These are phyloP conservation scores for Atherinomorus stipes DNA, from an alignment of 2,113 vertebrate species.

Conservation along the genomic window DNA sequence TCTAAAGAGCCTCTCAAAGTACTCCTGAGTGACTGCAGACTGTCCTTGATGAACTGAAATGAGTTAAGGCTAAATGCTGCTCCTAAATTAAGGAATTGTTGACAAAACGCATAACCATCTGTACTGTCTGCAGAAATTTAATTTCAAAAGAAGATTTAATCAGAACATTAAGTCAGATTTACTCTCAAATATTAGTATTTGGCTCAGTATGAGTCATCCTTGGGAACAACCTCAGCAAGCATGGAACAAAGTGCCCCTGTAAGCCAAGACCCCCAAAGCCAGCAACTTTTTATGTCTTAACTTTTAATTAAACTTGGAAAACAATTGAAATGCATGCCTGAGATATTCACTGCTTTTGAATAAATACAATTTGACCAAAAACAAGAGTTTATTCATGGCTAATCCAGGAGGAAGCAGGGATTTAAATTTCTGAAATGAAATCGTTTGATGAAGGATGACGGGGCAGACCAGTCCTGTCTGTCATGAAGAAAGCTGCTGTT, in stretches of 20 bases:
- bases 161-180: not conserved
- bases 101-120: not conserved
- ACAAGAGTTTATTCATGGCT: not conserved
- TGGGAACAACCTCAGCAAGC: not conserved
- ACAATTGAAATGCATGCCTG: not conserved
- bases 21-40: conserved; percentile 10
- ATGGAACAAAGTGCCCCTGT: not conserved
- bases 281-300: too few relatives aligned
- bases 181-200: too few relatives aligned
- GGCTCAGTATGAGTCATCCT: not conserved
- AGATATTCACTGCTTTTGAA: not conserved
- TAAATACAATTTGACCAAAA: not conserved
- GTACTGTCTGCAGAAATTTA: not conserved
- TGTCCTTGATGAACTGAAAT: not conserved
- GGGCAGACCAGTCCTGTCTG: too few relatives aligned
- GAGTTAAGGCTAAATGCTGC: not conserved
- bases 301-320: too few relatives aligned
- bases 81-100: conserved; percentile 1
- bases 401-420: too few relatives aligned
- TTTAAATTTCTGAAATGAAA: not conserved
- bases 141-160: not conserved
- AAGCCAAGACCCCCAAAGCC: not conserved
- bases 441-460: too few relatives aligned
- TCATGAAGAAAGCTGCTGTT: too few relatives aligned
- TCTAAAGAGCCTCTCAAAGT: too few relatives aligned